Base-by-base conservation (phyloP, 2,888 invertebrate species). In the Cotesia congregata region DNA sequence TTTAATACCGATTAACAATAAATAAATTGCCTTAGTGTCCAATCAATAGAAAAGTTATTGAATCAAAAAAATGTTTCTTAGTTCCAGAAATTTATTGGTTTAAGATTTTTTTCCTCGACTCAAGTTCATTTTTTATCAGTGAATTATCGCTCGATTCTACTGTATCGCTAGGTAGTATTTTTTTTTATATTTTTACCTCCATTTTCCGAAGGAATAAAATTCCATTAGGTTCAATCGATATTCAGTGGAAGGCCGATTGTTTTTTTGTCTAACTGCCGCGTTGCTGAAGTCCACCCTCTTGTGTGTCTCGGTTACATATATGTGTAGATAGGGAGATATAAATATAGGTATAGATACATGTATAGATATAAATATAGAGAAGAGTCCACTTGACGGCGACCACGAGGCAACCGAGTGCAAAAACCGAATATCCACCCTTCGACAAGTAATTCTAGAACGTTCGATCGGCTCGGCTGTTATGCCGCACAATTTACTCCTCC, bases 401-500 rank as follows among this genome's bases (percentile, higher is more conserved):
- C 72, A 72, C 72, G 62, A 60, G 67, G 77, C 61, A 59, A 68
- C 67, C 67, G 30, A 64, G 67, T 62, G 60, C 50, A 80, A 80
- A 75, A 80, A 77, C 74, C 30, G 73, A 75, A 71, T 60, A 71
- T 67, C 73, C 67, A 75, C 70, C 76, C 75, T 72, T 72, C 69
- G 67, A 68, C 68, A 64, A 72, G 74, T 71, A 70, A 74, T 70
- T 74, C 75, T 74, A 76, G 61, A 78, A 73, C 68, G 72, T 79
- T 81, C 80, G 75, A 81, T 79, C 80, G 82, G 80, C 82, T 82
- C 81, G 81, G 80, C 81, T 84, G 85, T 86, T 86, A 85, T 86
- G 83, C 84, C 80, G 82, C 83, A 81, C 83, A 83, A 85, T 84
- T 86, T 86, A 84, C 83, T 85, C 82, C 73, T 70, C 65, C 50